Evolutionary conservation across 2,888 invertebrate species (phyloP).

Genomic region (Perizoma affinitatum): DNA sequence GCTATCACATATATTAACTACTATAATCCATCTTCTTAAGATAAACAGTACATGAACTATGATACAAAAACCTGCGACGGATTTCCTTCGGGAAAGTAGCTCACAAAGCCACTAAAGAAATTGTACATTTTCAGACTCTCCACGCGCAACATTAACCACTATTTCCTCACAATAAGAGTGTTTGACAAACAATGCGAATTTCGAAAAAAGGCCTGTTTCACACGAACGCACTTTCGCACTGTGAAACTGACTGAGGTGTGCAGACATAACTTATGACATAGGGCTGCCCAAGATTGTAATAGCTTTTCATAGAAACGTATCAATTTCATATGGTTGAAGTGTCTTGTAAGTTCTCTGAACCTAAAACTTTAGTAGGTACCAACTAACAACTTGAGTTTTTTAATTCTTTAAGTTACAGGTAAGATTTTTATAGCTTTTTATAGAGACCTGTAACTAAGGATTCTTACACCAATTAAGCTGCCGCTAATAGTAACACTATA

Average conservation of each 20-base stretch:
- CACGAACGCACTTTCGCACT: conserved; percentile 52
- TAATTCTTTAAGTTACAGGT: too few relatives aligned
- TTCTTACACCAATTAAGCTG: too few relatives aligned
- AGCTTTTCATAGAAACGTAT: background rate
- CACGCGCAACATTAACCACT: conserved; percentile 40
- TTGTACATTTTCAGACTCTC: conserved; percentile 58
- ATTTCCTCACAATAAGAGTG: conserved; percentile 30
- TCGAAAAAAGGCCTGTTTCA: conserved; percentile 47
- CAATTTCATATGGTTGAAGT: too few relatives aligned
- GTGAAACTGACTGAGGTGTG: conserved; percentile 35
- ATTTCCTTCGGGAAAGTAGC: conserved; percentile 64
- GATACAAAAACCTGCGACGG: conserved; percentile 33
- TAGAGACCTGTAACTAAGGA: too few relatives aligned
- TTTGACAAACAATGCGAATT: conserved; percentile 32
- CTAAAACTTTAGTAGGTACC: too few relatives aligned
- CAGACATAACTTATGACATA: conserved; percentile 35
- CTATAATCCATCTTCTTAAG: background rate
- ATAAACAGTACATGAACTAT: conserved; percentile 9
- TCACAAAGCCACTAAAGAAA: conserved; percentile 64
- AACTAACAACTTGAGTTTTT: too few relatives aligned
- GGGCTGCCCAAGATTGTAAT: conserved; percentile 41
- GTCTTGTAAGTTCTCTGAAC: too few relatives aligned
- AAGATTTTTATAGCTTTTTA: too few relatives aligned
- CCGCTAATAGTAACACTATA: too few relatives aligned
- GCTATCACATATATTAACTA: too few relatives aligned